Evolutionary conservation across 2,888 invertebrate species (phyloP), one percentile per base, ranked within the genome.

Genomic region (Agrotis clavis): DNA sequence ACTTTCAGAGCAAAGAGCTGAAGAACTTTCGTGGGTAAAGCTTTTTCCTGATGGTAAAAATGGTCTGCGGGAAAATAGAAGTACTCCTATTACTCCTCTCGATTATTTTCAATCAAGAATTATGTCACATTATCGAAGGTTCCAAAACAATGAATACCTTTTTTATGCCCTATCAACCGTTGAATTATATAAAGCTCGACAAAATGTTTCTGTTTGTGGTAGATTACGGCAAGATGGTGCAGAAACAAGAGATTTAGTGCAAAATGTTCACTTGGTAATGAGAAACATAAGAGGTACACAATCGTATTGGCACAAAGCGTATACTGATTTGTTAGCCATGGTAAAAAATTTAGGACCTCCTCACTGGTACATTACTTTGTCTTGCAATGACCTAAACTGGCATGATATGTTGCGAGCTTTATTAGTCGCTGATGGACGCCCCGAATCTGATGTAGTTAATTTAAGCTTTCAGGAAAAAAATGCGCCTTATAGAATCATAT

Each of bases 241-340:
- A 16, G 19, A 63, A 35, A 50, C 62, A 1, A 63, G 13, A 4
- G 25, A 63, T 63, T 35, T 53, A 7, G 35, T 63, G 4, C 35
- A 63, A 63, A 63, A 63, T 41, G 63, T 63, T 2, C 63, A 63
- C 16, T 19, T 51, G 1, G 19, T 63, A 4, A 63, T 63, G 62
- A 11, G 62, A 2, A 63, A 63, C 9, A 63, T 51, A 6, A 18
- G 51, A 5, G 50, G 51, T 16, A 51, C 51, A 30, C 48, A 21
- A 6, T 25, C 50, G 3, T 62, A 62, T 6, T 50, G 48, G 61
- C 50, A 62, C 18, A 50, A 62, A 62, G n/a, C 50, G 1, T 62
- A 21, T 25, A 50, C 62, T 6, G 50, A 50, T 30, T 25, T 62
- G 16, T 16, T 62, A 0, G 48, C 61, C 2, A 62, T 48, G 48